Conservation (phyloP, 2,888 invertebrate species). For the Hirtodrosophila trivittata region DNA sequence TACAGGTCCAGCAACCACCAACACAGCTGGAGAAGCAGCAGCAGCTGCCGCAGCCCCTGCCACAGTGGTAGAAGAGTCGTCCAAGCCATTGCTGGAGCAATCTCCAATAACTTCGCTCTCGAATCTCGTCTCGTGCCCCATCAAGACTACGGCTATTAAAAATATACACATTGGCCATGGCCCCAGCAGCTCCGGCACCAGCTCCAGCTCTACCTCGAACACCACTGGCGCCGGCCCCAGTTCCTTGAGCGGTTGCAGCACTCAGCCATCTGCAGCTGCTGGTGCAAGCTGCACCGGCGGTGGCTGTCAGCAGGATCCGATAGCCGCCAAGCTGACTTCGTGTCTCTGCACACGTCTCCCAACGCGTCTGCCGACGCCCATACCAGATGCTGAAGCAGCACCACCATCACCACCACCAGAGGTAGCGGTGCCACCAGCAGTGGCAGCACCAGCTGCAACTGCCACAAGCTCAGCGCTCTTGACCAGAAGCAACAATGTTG, state of each 20-base stretch:
- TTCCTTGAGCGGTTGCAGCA: too few species aligned
- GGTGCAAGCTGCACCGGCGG: constrained; percentile 38
- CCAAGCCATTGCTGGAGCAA: constrained; percentile 81
- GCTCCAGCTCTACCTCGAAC: constrained; percentile 4
- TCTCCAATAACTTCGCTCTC: constrained; percentile 87
- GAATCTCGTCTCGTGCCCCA: constrained; percentile 86
- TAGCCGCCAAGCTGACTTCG: constrained; percentile 84
- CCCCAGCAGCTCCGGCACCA: constrained; percentile 8
- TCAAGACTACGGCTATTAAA: constrained; percentile 82
- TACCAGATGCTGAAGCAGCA: constrained; percentile 5
- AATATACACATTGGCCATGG: constrained; percentile 70
- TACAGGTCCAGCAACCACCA: constrained; percentile 20
- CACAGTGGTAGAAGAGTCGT: background rate
- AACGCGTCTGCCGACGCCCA: constrained; percentile 21
- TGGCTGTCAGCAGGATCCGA: constrained; percentile 82
- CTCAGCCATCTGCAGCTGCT: constrained; percentile 21
- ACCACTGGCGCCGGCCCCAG: too few species aligned
- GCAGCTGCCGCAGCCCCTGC: constrained; percentile 2
- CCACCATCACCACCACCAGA: too few species aligned
- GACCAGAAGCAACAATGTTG: too few species aligned
- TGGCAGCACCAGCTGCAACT: constrained; percentile 2
- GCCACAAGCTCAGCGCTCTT: too few species aligned
- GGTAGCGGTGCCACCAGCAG: too few species aligned
- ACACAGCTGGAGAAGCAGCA: constrained; percentile 17
- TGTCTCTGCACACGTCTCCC: constrained; percentile 83